Evolutionary conservation across 37 sponge, comb jelly and placozoan genomes (phyloP), one percentile per base, ranked within the genome.

Genomic region (Beroe forskalii): DNA sequence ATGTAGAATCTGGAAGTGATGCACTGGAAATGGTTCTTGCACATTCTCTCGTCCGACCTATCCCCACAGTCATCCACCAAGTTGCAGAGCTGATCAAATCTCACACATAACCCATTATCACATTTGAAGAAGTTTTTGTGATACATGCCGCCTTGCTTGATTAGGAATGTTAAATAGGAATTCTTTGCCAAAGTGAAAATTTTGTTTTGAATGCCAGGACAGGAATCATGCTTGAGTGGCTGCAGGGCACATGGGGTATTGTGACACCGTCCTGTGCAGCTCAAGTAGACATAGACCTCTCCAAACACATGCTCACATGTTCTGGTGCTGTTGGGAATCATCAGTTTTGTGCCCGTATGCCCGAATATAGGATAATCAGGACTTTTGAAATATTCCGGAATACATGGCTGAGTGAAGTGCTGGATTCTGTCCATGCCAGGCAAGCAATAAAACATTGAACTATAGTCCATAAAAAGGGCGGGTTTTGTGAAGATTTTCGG

Each of bases 21-120:
- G 27, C 86, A 80, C 14, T 42, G 24, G 28, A 80, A 80, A 17
- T 80, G 86, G 20, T 80, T 80, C 0, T 12, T 9, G 22, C 86
- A 80, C 27, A 3, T 27, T 48, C 40, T 38, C 27, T 80, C 86
- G 27, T 80, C 86, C 4, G 55, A 44, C 3, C 55, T 6, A 42
- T 80, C 86, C 24, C 86, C 86, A 80, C 86, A 80, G 55, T 80
- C 86, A 44, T 80, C 86, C 2, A 38, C 40, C 22, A 80, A 37
- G 86, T 80, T 80, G 55, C 86, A 80, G 17, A 80, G 48, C 27
- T 25, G 12, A 38, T 80, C 86, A 17, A 38, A 44, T 4, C 38
- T 1, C n/a, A 80, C n/a, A 25, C 86, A 80, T 4, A 4, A 9
- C 27, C 42, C 35, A 37, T 80, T 80, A 9, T 42, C 40, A 43